These are phyloP conservation scores for Lagorchestes hirsutus DNA, from an alignment of 2,797 vertebrate species.

Conservation along the genomic window DNA sequence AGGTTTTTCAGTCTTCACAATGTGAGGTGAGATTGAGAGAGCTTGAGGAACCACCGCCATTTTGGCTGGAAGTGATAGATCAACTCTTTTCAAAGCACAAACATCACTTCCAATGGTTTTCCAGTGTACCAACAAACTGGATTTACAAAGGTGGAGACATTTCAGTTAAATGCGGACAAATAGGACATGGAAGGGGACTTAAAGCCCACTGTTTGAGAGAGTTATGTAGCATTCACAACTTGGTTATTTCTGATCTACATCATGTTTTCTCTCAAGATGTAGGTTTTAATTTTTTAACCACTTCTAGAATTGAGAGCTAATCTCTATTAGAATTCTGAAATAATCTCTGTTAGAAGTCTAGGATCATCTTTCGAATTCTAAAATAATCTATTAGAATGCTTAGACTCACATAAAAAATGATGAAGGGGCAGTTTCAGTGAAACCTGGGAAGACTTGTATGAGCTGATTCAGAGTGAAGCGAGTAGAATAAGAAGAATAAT, in stretches of 20 bases:
- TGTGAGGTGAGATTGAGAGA: not conserved
- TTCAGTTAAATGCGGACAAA: not conserved
- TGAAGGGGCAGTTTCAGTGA: not conserved
- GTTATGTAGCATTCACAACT: not conserved
- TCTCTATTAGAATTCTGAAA: not conserved
- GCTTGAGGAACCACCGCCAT: not conserved
- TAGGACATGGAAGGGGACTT: not conserved
- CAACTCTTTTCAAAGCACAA: not conserved
- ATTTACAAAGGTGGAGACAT: not conserved
- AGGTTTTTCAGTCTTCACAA: not conserved
- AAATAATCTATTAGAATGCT: not conserved
- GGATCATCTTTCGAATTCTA: not conserved
- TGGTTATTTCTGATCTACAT: not conserved
- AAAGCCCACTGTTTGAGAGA: not conserved
- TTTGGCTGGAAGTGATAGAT: not conserved
- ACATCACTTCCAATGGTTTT: not conserved
- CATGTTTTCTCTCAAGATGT: not conserved
- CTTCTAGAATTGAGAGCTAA: not conserved
- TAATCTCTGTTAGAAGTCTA: not conserved
- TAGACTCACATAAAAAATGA: not conserved
- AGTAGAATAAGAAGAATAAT: not conserved
- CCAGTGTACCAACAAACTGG: not conserved
- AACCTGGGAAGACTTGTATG: not conserved
- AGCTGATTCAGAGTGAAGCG: not conserved
- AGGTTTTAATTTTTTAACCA: not conserved